Conservation (phyloP, 1,140 invertebrate genomes). For the Megathymus violae region DNA sequence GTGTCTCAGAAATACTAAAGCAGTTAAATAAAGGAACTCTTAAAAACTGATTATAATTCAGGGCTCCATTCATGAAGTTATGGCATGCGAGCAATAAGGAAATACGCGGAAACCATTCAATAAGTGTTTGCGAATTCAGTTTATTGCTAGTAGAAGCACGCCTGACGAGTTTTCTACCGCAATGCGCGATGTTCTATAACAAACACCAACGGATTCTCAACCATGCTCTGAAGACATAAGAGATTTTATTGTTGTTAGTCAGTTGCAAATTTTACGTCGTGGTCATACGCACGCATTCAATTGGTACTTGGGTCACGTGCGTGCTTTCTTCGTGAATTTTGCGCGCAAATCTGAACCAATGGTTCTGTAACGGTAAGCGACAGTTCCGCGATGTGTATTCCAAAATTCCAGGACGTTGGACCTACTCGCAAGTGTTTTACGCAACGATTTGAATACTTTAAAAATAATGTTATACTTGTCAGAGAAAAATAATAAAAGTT, state of each 20-base stretch:
- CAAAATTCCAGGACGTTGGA: slow-evolving; percentile 45
- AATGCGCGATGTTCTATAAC: slow-evolving; percentile 41
- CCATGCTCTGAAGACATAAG: slow-evolving; percentile 53
- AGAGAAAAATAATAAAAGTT: not conserved
- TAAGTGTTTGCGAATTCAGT: slow-evolving; percentile 72
- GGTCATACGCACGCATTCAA: slow-evolving; percentile 57
- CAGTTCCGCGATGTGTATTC: slow-evolving; percentile 62
- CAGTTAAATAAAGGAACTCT: slow-evolving; percentile 48
- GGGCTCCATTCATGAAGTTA: slow-evolving; percentile 68
- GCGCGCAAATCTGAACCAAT: slow-evolving; percentile 75
- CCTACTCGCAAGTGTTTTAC: slow-evolving; percentile 3
- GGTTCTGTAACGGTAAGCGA: slow-evolving; percentile 73
- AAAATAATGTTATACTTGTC: not conserved
- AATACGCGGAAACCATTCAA: slow-evolving; percentile 79
- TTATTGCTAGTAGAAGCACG: slow-evolving; percentile 68
- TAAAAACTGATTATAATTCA: slow-evolving; percentile 72
- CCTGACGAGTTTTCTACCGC: slow-evolving; percentile 66
- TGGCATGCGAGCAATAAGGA: slow-evolving; percentile 72
- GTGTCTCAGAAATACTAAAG: slow-evolving; percentile 34
- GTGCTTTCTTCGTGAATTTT: slow-evolving; percentile 80
- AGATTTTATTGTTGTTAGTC: slow-evolving; percentile 42
- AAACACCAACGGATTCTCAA: slow-evolving; percentile 46
- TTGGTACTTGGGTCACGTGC: slow-evolving; percentile 71
- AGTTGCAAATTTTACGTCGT: slow-evolving; percentile 45
- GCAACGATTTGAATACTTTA: slow-evolving; percentile 18